Evolutionary conservation across 2,888 invertebrate genomes (phyloP).

Genomic region (Acronicta psi): DNA sequence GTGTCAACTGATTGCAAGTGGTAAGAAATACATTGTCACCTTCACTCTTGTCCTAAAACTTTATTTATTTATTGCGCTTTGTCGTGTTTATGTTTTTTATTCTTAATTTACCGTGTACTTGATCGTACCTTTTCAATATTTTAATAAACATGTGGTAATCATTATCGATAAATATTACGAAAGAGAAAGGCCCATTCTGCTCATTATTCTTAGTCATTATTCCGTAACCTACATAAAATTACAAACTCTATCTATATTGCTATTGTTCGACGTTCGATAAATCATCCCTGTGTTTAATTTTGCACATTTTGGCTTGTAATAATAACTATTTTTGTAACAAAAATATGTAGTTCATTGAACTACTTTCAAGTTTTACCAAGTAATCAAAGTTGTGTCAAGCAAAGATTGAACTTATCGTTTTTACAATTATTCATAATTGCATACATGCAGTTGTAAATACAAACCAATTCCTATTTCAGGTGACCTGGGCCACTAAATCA

Average conservation of each 20-base stretch:
- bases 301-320: not conserved
- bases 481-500: constrained; percentile 65
- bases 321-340: constrained; percentile 9
- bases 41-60: constrained; percentile 71
- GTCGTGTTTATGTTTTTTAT: constrained; percentile 58
- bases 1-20: constrained; percentile 61
- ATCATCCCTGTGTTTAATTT: not conserved
- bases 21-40: constrained; percentile 72
- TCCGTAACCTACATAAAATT: constrained; percentile 72
- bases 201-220: constrained; percentile 55
- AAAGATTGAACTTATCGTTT: too few species aligned
- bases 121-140: constrained; percentile 11
- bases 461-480: constrained; percentile 54
- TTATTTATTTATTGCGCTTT: constrained; percentile 61
- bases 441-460: constrained; percentile 7
- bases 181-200: constrained; percentile 76
- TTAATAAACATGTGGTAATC: constrained; percentile 17
- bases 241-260: constrained; percentile 40
- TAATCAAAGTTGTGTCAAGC: too few species aligned
- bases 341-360: constrained; percentile 49
- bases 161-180: constrained; percentile 46
- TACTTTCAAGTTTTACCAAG: constrained; percentile 32
- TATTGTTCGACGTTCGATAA: not conserved
- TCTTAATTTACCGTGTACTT: constrained; percentile 25
- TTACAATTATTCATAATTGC: too few species aligned